Conservation (phyloP, 2,797 vertebrate genomes). For the Gallinago nigripennis region DNA sequence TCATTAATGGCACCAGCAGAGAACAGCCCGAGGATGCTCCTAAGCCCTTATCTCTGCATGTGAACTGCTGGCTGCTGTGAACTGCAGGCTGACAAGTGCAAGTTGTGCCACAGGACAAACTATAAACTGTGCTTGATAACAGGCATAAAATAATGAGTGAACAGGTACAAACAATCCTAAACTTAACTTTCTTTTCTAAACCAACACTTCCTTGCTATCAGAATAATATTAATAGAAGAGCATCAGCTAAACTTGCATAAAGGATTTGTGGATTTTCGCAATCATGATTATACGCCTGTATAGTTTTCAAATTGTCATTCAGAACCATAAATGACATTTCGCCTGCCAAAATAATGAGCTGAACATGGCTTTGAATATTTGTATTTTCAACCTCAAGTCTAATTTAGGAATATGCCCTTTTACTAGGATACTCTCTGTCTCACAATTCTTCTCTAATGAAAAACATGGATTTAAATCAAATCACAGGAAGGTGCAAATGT, state of each 20-base stretch:
- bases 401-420: not conserved
- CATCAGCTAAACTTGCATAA: not conserved
- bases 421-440: not conserved
- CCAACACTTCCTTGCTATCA: not conserved
- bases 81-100: not conserved
- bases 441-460: not conserved
- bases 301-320: not conserved
- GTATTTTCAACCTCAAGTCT: not conserved
- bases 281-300: not conserved
- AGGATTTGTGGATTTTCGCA: not conserved
- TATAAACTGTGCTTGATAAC: not conserved
- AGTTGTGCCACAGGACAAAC: not conserved
- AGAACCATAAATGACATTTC: not conserved
- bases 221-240: not conserved
- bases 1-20: not conserved
- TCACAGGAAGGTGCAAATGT: not conserved
- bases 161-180: not conserved
- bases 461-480: not conserved
- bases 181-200: not conserved
- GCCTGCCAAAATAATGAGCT: conserved; percentile 12
- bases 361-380: not conserved
- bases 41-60: not conserved
- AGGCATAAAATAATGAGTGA: not conserved
- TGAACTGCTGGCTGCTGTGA: not conserved
- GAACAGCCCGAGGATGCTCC: not conserved